Evolutionary conservation across 2,113 vertebrate genomes (phyloP).

Genomic region (Microcebus ravelobensis): DNA sequence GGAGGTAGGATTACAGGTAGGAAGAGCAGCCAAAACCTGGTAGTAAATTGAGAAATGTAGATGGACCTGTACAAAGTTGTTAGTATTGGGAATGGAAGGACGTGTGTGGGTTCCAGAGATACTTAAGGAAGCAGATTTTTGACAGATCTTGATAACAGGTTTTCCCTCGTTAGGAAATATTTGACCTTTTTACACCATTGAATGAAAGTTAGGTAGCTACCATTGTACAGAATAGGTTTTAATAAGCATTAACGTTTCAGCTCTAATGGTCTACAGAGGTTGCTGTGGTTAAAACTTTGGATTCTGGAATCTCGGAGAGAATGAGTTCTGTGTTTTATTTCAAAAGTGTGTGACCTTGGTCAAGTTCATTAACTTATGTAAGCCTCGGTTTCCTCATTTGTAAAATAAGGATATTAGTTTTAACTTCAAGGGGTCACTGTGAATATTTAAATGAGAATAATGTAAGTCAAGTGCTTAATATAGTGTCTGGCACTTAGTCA

Average conservation of each 20-base stretch:
- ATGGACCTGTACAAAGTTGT: neutral
- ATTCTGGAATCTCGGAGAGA: constrained; percentile 39
- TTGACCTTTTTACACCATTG: constrained; percentile 5
- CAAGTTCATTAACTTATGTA: neutral
- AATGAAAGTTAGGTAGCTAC: neutral
- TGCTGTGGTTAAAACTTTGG: neutral
- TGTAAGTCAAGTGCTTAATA: neutral
- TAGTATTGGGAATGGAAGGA: neutral
- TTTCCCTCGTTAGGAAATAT: constrained; percentile 12
- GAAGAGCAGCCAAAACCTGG: neutral
- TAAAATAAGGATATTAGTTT: constrained; percentile 32
- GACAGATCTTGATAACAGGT: neutral
- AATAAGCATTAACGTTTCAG: neutral
- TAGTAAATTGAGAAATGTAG: neutral
- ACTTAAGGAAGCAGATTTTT: neutral
- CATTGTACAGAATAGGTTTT: neutral
- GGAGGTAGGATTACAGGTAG: neutral
- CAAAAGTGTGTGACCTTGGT: neutral
- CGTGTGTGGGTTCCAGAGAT: neutral
- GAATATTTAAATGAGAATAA: neutral
- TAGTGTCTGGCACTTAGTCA: neutral
- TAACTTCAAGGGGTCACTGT: neutral
- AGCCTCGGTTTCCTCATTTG: neutral
- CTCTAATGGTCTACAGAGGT: neutral
- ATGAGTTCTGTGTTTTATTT: constrained; percentile 31